Base-by-base conservation (phyloP, 2,888 invertebrate species). In the Tiliacea citrago region DNA sequence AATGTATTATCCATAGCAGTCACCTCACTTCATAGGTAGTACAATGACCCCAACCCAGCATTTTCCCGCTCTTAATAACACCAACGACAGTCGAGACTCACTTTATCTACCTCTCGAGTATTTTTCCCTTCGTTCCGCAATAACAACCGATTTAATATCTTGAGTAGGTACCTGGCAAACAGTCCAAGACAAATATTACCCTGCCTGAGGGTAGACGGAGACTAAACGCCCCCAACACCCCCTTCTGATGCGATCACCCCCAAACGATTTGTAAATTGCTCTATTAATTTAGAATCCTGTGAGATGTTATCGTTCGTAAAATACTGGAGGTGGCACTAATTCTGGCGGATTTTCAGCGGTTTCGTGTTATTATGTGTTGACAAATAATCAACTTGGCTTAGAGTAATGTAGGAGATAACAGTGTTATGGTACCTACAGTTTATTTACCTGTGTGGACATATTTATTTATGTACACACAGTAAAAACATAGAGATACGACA, bases 251-350 rank as follows among this genome's bases (percentile, higher is more conserved):
- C 65, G 68, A 89, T 88, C 87, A 88, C 81, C 86, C 86, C 82
- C 83, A 83, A 86, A 88, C 89, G 91, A 92, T 92, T 92, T 92
- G 92, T 90, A 91, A 93, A 93, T 91, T 89, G 89, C 88, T 90
- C 90, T 89, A 92, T 92, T 92, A 92, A 92, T 92, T 91, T 88
- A 76, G 81, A 81, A 85, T 81, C 88, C 87, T 85, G 81, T 82
- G 82, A 86, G 91, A 92, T 91, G 79, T 67, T 92, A 92, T 92
- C 92, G 77, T 66, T 35, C 68, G 73, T 92, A 87, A 92, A 92
- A 90, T 92, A 91, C 91, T 86, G 77, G 79, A 79, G 78, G 75
- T 75, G 66, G 67, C 76, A 80, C 75, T 24, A 72, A 71, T 72
- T 80, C 58, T n/a, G 21, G 67, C 42, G 49, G 18, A 71, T 68